Base-by-base conservation (phyloP, 1,140 invertebrate genomes). In the Rhagoletis zephyria region DNA sequence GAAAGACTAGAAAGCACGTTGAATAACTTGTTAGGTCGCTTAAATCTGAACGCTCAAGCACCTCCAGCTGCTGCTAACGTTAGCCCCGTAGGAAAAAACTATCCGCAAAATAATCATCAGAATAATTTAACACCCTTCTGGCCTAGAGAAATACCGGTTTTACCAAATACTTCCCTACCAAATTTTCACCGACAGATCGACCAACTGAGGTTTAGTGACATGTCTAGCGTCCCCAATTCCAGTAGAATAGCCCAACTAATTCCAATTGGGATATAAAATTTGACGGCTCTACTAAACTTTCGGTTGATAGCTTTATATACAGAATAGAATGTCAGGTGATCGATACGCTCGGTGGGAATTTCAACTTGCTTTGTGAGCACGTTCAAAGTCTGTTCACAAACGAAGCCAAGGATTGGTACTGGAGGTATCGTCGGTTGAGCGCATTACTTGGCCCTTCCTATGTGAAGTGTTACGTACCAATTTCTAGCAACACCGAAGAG, bases 211-310 rank as follows among this genome's bases (percentile, higher is more conserved):
- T 64, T 64, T 64, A 64, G 16, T 64, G 63, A 16, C 4, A n/a
- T 64, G 4, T 16, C 45, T 16, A 74, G 45, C 16, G 9, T 45
- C 6, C 70, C 9, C 16, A 7, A 45, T 51, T 74, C 9, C 42
- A 74, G 19, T 74, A 51, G 30, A 74, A 42, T 45, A 74, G 70
- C 40, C n/a, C 30, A 74, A 74, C 4, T 51, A 6, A 74, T 74
- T 74, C 30, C 5, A 74, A 85, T 85, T 56, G 12, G 45, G 45
- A 85, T 85, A 48, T 19, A 16, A 85, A 12, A 14, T 51, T 85
- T 56, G 45, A 19, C 45, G 45, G 40, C 42, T 14, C 77, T 14
- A 19, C 70, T 12, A 74, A 74, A 74, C 19, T 74, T 40, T 74
- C 6, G 6, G 16, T 42, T 74, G 70, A 16, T 51, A 51, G 19